Evolutionary conservation across 2,113 vertebrate genomes (phyloP), one percentile per base, ranked within the genome.

Genomic region (Leiothrix lutea): DNA sequence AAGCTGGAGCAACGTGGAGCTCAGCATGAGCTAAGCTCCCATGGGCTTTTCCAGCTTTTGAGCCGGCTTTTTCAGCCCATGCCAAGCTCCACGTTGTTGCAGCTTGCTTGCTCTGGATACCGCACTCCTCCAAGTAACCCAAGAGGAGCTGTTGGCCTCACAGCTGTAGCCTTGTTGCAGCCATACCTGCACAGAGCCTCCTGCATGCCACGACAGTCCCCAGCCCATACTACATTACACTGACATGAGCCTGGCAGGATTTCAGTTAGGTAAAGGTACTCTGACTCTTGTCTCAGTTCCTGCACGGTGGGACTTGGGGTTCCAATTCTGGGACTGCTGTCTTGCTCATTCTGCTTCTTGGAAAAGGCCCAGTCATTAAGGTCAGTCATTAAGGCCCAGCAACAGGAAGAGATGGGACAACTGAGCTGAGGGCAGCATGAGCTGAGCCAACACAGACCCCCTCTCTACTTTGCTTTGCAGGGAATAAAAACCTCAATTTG

Each of bases 111-210:
- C 10, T 92, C 7, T 66, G 54, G 21, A 19, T 44, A 35, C 60
- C 50, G 31, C 40, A 12, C 13, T 57, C 14, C 48, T 53, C 17
- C 2, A 3, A 48, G 23, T 48, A 86, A 67, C 21, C 33, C 8
- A 12, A 33, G 26, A 0, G 0, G 38, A 67, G 56, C 35, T 0
- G 0, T 2, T 58, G 69, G 47, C 45, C 24, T 69, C 8, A 10
- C 0, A 0, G 13, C 62, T 38, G 25, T 28, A 13, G 8, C 26
- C 29, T 26, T 11, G 0, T 42, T 48, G 44, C 40, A 83, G 57
- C 72, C 11, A 1, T 53, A 35, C 36, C 21, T 67, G 60, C 4
- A 12, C n/a, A 19, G 48, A 77, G 21, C 44, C 61, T 81, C 0
- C 0, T 44, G 45, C 31, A 69, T 77, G 65, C 29, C 35, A n/a